Conservation (phyloP, 2,113 vertebrate genomes). For the Aspiorhynchus laticeps region DNA sequence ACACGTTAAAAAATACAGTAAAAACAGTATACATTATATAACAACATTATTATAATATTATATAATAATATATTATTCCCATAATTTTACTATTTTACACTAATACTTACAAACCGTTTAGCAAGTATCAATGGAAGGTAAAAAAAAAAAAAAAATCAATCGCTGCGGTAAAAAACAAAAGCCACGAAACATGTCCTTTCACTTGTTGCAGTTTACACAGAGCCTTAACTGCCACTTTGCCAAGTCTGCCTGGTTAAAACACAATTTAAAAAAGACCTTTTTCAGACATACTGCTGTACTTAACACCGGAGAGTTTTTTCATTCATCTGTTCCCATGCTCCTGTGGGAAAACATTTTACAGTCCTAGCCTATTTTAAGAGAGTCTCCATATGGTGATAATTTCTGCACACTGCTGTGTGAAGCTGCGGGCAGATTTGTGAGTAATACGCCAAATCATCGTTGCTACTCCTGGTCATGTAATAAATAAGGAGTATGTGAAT, state of each 20-base stretch:
- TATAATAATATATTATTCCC: too few species aligned
- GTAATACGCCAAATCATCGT: neutral
- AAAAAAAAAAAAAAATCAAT: too few species aligned
- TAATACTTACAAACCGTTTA: too few species aligned
- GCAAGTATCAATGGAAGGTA: too few species aligned
- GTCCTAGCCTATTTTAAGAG: constrained; percentile 22
- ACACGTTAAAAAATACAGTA: too few species aligned
- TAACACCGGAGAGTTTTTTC: neutral
- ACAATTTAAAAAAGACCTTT: neutral
- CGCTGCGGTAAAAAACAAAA: too few species aligned
- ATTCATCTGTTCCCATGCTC: neutral
- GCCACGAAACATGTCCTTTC: too few species aligned
- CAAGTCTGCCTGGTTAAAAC: neutral
- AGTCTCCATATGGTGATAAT: constrained; percentile 13
- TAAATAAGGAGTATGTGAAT: neutral
- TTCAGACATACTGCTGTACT: constrained; percentile 7
- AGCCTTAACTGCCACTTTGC: neutral
- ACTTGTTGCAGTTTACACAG: too few species aligned
- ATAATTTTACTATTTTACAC: neutral
- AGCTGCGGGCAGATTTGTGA: neutral
- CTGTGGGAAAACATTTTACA: neutral
- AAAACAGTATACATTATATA: too few species aligned
- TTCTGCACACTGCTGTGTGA: neutral
- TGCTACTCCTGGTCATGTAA: neutral
- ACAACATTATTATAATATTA: too few species aligned